These are phyloP conservation scores for Hydropsyche tenuis DNA, from an alignment of 1,140 invertebrate genomes.

Conservation along the genomic window DNA sequence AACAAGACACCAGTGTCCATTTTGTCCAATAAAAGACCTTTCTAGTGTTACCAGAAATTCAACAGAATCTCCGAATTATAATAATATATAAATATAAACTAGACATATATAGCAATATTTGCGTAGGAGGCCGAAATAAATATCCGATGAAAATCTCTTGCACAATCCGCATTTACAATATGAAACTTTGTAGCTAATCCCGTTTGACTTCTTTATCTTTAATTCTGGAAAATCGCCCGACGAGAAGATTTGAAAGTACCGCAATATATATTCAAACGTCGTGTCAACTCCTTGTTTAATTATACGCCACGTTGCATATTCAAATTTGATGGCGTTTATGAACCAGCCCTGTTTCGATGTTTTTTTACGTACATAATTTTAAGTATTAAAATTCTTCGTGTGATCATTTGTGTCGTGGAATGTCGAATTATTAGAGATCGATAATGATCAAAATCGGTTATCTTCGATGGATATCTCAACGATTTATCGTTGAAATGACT, in stretches of 20 bases:
- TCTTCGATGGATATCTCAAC: neutral
- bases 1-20: neutral
- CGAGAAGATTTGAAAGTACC: neutral
- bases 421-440: too few species aligned
- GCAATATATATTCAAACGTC: neutral
- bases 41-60: too few species aligned
- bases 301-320: conserved; percentile 1
- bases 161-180: neutral
- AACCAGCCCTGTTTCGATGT: neutral
- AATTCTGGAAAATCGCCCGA: neutral
- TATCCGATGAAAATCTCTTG: too few species aligned
- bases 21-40: too few species aligned
- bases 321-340: conserved; percentile 4
- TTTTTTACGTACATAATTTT: conserved; percentile 1
- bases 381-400: neutral
- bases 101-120: too few species aligned
- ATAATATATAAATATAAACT: too few species aligned
- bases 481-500: neutral
- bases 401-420: neutral
- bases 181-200: conserved; percentile 10
- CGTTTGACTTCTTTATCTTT: conserved; percentile 14
- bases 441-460: too few species aligned
- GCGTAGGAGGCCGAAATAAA: too few species aligned
- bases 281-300: conserved; percentile 4
- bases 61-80: too few species aligned